phyloP scores from a whole-genome alignment of 1,140 invertebrate genomes.

The Orius insidiosus region DNA sequence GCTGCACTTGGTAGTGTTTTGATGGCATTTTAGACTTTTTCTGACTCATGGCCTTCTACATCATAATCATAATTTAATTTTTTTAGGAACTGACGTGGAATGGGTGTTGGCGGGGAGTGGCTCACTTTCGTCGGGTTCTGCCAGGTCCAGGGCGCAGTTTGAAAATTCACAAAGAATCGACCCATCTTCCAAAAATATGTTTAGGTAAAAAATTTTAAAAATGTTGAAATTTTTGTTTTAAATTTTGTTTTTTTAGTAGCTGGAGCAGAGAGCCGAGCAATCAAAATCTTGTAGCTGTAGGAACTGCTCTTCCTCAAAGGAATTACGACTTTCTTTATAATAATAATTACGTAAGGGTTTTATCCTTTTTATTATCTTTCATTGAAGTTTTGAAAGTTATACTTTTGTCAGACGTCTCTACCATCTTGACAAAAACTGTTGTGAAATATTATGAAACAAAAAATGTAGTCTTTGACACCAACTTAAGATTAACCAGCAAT shows the following conservation, averaged over 20 bases:
- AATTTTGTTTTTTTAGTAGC: slow-evolving; percentile 3
- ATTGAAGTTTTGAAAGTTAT: too few relatives aligned
- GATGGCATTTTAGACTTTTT: too few relatives aligned
- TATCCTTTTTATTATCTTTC: too few relatives aligned
- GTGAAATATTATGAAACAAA: too few relatives aligned
- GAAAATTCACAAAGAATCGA: slow-evolving; percentile 14
- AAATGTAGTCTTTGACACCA: too few relatives aligned
- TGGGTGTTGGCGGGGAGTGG: slow-evolving; percentile 48
- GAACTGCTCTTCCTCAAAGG: slow-evolving; percentile 8
- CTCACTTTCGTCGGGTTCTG: slow-evolving; percentile 34
- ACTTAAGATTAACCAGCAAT: too few relatives aligned
- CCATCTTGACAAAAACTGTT: too few relatives aligned
- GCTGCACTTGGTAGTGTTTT: too few relatives aligned
- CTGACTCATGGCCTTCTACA: too few relatives aligned
- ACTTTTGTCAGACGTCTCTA: too few relatives aligned
- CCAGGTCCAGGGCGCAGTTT: slow-evolving; percentile 19
- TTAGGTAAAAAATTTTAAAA: slow-evolving; percentile 11
- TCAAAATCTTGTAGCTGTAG: slow-evolving; percentile 9
- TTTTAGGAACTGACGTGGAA: slow-evolving; percentile 35
- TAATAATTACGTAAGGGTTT: slow-evolving; percentile 11
- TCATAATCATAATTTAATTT: too few relatives aligned
- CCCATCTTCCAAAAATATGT: slow-evolving; percentile 11
- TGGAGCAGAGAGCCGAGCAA: slow-evolving; percentile 9
- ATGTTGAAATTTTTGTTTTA: background rate
- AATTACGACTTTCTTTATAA: slow-evolving; percentile 3